A percentile compares a stretch with the other conserved stretches of the same genome.
Conservation (phyloP, 2,888 invertebrate species). For the Chloromyia formosa region DNA sequence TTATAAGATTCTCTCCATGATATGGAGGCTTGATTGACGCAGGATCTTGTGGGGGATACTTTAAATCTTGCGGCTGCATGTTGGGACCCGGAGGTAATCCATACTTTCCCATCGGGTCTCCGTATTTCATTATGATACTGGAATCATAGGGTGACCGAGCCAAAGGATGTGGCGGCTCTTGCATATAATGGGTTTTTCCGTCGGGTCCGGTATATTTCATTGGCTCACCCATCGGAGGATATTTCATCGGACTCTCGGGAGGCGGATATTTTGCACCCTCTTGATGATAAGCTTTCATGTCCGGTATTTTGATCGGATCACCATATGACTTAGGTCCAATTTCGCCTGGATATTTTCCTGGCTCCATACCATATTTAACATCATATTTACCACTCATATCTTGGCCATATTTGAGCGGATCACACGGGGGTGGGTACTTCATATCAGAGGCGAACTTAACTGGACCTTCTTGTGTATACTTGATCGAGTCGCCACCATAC, state of each 20-base stretch:
- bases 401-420: conserved; percentile 48
- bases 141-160: conserved; percentile 62
- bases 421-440: conserved; percentile 64
- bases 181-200: conserved; percentile 46
- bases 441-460: conserved; percentile 60
- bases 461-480: conserved; percentile 55
- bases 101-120: conserved; percentile 62
- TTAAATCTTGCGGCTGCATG: conserved; percentile 61
- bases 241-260: conserved; percentile 53
- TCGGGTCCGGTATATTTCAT: conserved; percentile 49
- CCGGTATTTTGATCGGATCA: conserved; percentile 61
- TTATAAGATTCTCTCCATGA: conserved; percentile 63
- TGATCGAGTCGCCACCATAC: conserved; percentile 58
- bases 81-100: conserved; percentile 53
- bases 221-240: conserved; percentile 48
- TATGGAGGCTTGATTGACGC: conserved; percentile 56
- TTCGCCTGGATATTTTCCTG: conserved; percentile 58
- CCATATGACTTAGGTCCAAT: conserved; percentile 52
- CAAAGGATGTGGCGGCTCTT: conserved; percentile 56
- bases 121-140: conserved; percentile 63
- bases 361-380: conserved; percentile 62
- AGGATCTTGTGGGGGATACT: conserved; percentile 58
- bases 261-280: conserved; percentile 52
- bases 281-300: conserved; percentile 58
- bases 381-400: conserved; percentile 58